A percentile compares a stretch with the other conserved stretches of the same genome.
These are phyloP conservation scores for Atta texana DNA, from an alignment of 1,140 invertebrate genomes.

Conservation along the genomic window DNA sequence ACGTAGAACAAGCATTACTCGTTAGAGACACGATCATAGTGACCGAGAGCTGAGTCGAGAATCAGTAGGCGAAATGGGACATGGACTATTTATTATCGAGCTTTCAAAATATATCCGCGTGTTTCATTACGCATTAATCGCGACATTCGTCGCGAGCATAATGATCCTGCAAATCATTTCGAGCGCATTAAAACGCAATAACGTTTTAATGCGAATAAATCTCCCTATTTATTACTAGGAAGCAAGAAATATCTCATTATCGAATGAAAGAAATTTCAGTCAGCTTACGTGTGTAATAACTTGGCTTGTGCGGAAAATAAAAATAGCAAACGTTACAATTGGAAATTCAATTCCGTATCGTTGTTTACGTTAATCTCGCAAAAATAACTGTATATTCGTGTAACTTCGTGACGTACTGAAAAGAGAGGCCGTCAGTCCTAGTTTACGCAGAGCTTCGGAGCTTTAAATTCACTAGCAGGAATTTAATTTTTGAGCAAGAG, in stretches of 20 bases:
- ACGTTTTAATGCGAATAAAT: neutral
- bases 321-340: neutral
- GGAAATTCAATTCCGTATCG: constrained; percentile 17
- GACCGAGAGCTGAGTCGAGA: constrained; percentile 12
- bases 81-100: constrained; percentile 8
- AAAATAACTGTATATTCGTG: neutral
- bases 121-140: neutral
- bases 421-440: constrained; percentile 7
- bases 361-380: constrained; percentile 14
- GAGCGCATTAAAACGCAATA: neutral
- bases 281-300: neutral
- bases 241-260: neutral
- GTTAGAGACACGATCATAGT: constrained; percentile 4
- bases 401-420: constrained; percentile 16
- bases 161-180: neutral
- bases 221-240: neutral
- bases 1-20: constrained; percentile 48
- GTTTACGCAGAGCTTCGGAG: neutral
- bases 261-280: neutral
- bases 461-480: constrained; percentile 1
- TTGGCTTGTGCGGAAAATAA: neutral
- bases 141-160: neutral
- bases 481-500: constrained; percentile 29
- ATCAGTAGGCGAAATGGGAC: constrained; percentile 26
- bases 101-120: constrained; percentile 19